Percentiles rank a stretch among this genome's conserved stretches.
Evolutionary conservation across 2,888 invertebrate species (phyloP).

Genomic region (Chouioia cunea): DNA sequence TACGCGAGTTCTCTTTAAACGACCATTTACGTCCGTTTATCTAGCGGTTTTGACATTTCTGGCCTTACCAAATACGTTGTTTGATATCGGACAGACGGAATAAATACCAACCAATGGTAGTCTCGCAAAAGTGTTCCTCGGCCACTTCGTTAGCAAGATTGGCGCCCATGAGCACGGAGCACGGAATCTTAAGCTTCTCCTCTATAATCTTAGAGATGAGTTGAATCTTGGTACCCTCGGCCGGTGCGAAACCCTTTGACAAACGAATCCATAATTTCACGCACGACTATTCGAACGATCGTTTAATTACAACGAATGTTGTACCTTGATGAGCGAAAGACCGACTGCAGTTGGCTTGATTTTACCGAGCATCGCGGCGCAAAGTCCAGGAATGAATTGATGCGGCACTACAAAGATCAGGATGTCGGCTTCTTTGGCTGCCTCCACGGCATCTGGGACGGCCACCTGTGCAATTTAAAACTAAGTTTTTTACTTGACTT

Average conservation of each 20-base stretch:
- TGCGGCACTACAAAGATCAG: slow-evolving; percentile 92
- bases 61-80: no score
- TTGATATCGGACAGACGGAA: no score
- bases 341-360: slow-evolving; percentile 93
- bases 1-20: no score
- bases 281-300: no score
- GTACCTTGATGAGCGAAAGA: slow-evolving; percentile 94
- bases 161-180: slow-evolving; percentile 79
- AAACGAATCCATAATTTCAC: no score
- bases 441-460: slow-evolving; percentile 74
- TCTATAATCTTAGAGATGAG: slow-evolving; percentile 76
- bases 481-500: no score
- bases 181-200: slow-evolving; percentile 72
- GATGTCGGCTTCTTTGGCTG: slow-evolving; percentile 80
- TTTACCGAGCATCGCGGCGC: slow-evolving; percentile 86
- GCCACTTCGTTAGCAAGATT: slow-evolving; percentile 80
- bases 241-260: slow-evolving; percentile 70
- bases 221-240: slow-evolving; percentile 70
- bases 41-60: no score
- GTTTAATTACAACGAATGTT: no score
- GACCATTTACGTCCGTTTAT: no score
- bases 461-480: no score
- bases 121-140: slow-evolving; percentile 77
- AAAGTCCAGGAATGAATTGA: slow-evolving; percentile 81
- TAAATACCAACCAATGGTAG: slow-evolving; percentile 72